A percentile compares a stretch with the other conserved stretches of the same genome.
Evolutionary conservation across 2,113 vertebrate genomes (phyloP).

Genomic region (Cygnus buccinator): DNA sequence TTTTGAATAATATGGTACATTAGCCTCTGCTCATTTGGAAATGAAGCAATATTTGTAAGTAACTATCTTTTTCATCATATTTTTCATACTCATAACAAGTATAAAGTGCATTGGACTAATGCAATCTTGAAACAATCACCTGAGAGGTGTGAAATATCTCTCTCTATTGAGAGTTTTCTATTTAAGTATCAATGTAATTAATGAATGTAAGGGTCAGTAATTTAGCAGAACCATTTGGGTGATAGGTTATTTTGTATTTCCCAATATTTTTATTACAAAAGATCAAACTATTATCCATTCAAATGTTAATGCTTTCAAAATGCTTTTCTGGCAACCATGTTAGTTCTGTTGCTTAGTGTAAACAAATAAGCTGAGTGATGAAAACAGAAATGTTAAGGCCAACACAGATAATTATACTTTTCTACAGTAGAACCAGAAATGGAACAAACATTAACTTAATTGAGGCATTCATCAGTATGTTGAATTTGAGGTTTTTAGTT

Average conservation of each 20-base stretch:
- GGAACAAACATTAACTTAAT: not conserved
- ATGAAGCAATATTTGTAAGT: not conserved
- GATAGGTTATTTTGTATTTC: not conserved
- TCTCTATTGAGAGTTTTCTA: not conserved
- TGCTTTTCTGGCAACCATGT: not conserved
- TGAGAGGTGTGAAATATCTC: not conserved
- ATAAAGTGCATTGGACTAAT: not conserved
- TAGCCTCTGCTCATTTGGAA: not conserved
- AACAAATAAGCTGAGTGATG: not conserved
- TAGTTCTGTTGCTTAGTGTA: not conserved
- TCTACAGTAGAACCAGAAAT: not conserved
- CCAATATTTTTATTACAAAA: not conserved
- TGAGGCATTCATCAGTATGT: slow-evolving; percentile 8
- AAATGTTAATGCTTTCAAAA: slow-evolving; percentile 3
- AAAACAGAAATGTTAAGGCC: slow-evolving; percentile 11
- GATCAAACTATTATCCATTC: not conserved
- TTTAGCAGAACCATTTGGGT: not conserved
- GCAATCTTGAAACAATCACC: slow-evolving; percentile 2
- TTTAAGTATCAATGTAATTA: slow-evolving; percentile 28
- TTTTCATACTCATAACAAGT: slow-evolving; percentile 27
- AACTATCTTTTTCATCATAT: not conserved
- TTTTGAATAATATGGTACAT: not conserved
- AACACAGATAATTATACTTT: not conserved
- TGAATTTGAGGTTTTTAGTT: slow-evolving; percentile 31
- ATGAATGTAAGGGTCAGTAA: not conserved